Percentiles rank a stretch among this genome's conserved stretches.
Evolutionary conservation across 2,888 invertebrate genomes (phyloP).

Genomic region (Agrotis puta): DNA sequence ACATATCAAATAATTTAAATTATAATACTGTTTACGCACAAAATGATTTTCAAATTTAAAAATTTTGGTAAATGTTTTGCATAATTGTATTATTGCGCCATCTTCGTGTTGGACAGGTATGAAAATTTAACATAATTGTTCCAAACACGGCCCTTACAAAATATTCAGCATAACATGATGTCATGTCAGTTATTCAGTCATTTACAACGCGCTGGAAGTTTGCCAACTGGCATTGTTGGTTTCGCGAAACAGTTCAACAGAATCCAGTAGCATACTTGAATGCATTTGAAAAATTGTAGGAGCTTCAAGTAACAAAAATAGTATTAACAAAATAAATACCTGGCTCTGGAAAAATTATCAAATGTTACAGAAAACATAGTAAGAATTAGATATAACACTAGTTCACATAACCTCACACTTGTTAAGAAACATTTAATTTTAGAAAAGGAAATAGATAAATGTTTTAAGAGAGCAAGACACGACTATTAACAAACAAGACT

Average conservation of each 20-base stretch:
- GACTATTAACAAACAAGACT: conserved; percentile 1
- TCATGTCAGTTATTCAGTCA: conserved; percentile 48
- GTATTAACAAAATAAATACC: not conserved
- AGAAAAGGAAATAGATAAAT: not conserved
- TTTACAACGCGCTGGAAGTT: conserved; percentile 51
- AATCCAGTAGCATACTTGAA: conserved; percentile 29
- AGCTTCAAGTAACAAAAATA: not conserved
- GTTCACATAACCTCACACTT: not conserved
- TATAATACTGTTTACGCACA: too few species aligned
- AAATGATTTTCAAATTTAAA: not conserved
- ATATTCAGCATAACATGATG: conserved; percentile 25
- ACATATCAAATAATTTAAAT: too few species aligned
- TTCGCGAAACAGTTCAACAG: conserved; percentile 36
- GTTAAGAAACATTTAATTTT: not conserved
- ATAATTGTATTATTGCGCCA: not conserved
- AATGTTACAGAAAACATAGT: not conserved
- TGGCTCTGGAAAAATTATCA: not conserved
- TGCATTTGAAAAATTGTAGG: not conserved
- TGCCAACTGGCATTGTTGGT: conserved; percentile 52
- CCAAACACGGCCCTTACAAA: conserved; percentile 26
- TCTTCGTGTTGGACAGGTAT: conserved; percentile 4
- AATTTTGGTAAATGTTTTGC: not conserved
- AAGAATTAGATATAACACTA: not conserved
- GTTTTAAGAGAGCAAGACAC: not conserved
- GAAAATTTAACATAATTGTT: conserved; percentile 16